Conservation (phyloP, 2,888 invertebrate genomes). For the Tetramorium bicarinatum region DNA sequence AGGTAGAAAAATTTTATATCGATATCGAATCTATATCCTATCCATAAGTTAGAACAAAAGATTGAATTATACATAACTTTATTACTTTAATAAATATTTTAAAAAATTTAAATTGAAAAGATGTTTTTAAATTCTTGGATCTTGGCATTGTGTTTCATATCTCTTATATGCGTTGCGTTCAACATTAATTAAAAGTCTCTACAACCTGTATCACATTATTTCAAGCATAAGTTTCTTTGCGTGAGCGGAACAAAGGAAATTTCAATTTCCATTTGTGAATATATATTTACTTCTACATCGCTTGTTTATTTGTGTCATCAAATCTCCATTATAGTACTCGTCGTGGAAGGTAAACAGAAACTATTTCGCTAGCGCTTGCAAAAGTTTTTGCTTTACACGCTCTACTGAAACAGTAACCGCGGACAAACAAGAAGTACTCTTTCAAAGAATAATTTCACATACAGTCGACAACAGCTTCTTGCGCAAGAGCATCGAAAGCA, state of each 20-base stretch:
- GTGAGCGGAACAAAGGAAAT: background rate
- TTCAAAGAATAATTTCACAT: slow-evolving; percentile 42
- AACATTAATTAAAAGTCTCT: slow-evolving; percentile 25
- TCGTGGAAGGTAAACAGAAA: slow-evolving; percentile 41
- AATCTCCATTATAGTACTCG: slow-evolving; percentile 30
- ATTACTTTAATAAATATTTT: background rate
- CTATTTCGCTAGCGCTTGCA: slow-evolving; percentile 22
- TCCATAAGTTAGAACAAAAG: background rate
- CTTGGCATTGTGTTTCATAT: background rate
- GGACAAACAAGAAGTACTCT: slow-evolving; percentile 16
- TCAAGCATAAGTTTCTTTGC: background rate
- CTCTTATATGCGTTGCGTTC: background rate
- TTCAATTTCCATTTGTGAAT: slow-evolving; percentile 30
- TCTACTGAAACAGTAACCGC: slow-evolving; percentile 43
- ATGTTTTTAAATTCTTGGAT: background rate
- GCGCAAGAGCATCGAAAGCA: slow-evolving; percentile 17
- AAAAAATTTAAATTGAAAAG: background rate
- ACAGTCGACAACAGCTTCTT: slow-evolving; percentile 64
- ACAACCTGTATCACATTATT: background rate
- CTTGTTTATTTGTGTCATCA: slow-evolving; percentile 35
- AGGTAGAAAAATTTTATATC: background rate
- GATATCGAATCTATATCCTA: background rate
- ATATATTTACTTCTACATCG: background rate
- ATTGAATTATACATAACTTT: background rate
- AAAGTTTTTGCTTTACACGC: slow-evolving; percentile 38